phyloP scores from a whole-genome alignment of 2,113 vertebrate genomes.

The Centrocercus urophasianus region DNA sequence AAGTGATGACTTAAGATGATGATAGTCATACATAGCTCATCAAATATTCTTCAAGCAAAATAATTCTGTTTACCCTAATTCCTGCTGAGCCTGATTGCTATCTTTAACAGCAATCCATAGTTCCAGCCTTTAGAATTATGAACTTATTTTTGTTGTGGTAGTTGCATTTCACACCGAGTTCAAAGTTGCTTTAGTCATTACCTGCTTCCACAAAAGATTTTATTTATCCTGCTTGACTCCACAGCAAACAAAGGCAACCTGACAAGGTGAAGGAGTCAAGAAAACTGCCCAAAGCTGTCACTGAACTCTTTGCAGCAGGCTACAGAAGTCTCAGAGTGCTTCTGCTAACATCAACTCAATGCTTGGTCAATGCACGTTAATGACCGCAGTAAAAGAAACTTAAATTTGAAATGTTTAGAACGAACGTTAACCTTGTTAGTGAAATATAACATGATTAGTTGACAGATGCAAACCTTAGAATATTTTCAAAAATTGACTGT shows the following conservation, averaged over 20 bases:
- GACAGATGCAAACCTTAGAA: neutral
- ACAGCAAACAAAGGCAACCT: conserved; percentile 65
- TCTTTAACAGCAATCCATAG: neutral
- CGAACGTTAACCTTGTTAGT: conserved; percentile 23
- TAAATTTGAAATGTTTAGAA: conserved; percentile 41
- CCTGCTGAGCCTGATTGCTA: neutral
- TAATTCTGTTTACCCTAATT: neutral
- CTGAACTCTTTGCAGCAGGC: neutral
- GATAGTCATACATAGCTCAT: neutral
- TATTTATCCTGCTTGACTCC: conserved; percentile 58
- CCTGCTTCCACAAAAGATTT: conserved; percentile 67
- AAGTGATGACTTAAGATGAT: neutral
- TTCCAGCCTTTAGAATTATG: neutral
- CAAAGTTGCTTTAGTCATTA: conserved; percentile 59
- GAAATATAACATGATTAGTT: conserved; percentile 32
- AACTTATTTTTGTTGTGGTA: conserved; percentile 41
- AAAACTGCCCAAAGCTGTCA: conserved; percentile 63
- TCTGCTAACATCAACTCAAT: conserved; percentile 49
- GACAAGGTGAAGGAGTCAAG: conserved; percentile 53
- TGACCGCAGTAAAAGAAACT: conserved; percentile 45
- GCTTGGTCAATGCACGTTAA: conserved; percentile 49
- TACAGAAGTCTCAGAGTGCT: conserved; percentile 38
- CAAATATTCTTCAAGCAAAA: neutral
- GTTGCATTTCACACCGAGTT: conserved; percentile 41
- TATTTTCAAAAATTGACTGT: neutral